A percentile compares a stretch with the other conserved stretches of the same genome.
Conservation (phyloP, 2,888 invertebrate species). For the Drosophila kokeensis region DNA sequence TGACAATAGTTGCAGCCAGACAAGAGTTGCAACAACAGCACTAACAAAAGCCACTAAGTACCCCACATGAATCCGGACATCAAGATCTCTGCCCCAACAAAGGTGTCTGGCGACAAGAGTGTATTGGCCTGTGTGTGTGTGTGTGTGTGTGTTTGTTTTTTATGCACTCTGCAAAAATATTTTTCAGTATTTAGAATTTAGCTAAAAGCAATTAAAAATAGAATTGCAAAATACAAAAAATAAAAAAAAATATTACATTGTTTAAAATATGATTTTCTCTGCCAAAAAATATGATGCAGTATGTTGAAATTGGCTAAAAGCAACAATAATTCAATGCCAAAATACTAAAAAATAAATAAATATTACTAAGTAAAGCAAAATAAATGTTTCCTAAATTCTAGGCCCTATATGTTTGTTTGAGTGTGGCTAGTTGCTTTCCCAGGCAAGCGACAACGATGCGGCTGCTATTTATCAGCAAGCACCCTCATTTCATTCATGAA, state of each 20-base stretch:
- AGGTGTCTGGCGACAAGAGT: constrained; percentile 62
- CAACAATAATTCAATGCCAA: too few species aligned
- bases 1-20: constrained; percentile 59
- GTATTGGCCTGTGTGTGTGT: constrained; percentile 10
- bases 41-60: constrained; percentile 46
- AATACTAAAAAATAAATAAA: background rate
- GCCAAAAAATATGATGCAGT: too few species aligned
- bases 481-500: constrained; percentile 46
- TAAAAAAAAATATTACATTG: background rate
- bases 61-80: constrained; percentile 63
- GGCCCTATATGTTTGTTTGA: background rate
- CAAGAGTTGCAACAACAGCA: constrained; percentile 8
- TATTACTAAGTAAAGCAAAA: too few species aligned
- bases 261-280: background rate
- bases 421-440: constrained; percentile 14
- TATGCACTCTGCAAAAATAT: constrained; percentile 10
- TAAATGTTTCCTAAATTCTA: too few species aligned
- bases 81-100: constrained; percentile 66
- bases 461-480: constrained; percentile 44
- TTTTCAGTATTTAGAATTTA: background rate
- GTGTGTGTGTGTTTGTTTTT: constrained; percentile 4
- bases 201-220: background rate
- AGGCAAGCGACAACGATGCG: constrained; percentile 30
- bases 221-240: too few species aligned
- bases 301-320: too few species aligned